Evolutionary conservation across 1,140 invertebrate genomes (phyloP), one percentile per base, ranked within the genome.

Genomic region (Laodelphax striatellus): DNA sequence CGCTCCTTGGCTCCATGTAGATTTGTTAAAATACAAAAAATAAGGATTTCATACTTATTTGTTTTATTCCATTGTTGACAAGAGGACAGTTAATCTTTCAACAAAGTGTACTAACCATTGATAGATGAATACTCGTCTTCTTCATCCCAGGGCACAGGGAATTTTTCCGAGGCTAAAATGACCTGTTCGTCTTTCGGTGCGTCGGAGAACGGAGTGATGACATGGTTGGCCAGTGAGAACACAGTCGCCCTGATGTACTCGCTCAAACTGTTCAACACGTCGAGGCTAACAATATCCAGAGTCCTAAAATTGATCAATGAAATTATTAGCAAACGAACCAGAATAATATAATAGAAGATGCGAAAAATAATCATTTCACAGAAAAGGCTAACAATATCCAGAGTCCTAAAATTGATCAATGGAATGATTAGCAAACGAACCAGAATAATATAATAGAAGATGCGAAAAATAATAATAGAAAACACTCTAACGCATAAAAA

Each of bases 141-240:
- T 38, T 38, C 34, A 34, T 42, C 55, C 55, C 75, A 65, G 60
- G 72, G 69, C 16, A 80, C 69, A 0, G 78, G 74, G 66, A 70
- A 75, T 14, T 66, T 73, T 16, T 74, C 71, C 24, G 71, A 70
- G 24, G 77, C 70, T 50, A 72, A 69, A 52, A 77, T 68, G 21
- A 87, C 73, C 19, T 73, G 68, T 56, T 80, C 78, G 67, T 80
- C 77, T 24, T 63, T 71, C 2, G 79, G 76, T 6, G 78, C 77
- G 55, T 78, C 78, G 58, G 70, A 78, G 67, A 79, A 83, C 1
- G 82, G 82, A 2, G 83, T 85, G 41, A 86, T 81, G 14, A 80
- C 66, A 64, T 84, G 70, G 10, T 76, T 76, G 17, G 43, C 61
- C 70, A 80, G 75, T 19, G 64, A 62, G 11, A 67, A 66, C 42